Percentiles rank a stretch among this genome's conserved stretches.
phyloP scores from a whole-genome alignment of 2,113 vertebrate genomes.

The Strix uralensis region DNA sequence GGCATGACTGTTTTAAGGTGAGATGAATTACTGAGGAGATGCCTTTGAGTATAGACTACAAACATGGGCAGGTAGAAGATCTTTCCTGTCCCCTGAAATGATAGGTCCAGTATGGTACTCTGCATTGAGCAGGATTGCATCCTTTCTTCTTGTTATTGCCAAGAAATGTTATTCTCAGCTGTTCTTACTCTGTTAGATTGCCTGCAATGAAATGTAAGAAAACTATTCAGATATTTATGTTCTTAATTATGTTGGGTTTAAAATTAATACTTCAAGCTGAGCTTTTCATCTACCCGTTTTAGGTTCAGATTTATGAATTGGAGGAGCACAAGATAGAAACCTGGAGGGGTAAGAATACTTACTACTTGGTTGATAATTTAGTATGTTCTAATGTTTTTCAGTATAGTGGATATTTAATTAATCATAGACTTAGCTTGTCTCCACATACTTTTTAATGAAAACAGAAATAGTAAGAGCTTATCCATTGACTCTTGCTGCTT shows the following conservation, averaged over 20 bases:
- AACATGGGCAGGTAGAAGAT: not conserved
- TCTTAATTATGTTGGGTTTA: not conserved
- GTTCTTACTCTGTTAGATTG: not conserved
- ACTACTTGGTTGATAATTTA: not conserved
- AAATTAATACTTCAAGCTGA: not conserved
- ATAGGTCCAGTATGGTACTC: not conserved
- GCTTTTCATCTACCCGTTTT: not conserved
- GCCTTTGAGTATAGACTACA: not conserved
- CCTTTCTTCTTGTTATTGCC: not conserved
- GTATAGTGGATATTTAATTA: not conserved
- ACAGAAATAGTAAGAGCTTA: not conserved
- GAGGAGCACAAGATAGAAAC: slow-evolving; percentile 98
- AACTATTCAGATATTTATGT: not conserved
- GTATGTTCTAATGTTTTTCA: not conserved
- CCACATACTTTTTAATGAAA: not conserved
- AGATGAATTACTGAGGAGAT: not conserved
- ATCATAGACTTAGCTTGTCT: not conserved
- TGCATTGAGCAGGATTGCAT: not conserved
- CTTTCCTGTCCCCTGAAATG: not conserved
- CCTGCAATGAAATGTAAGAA: not conserved
- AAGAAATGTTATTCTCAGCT: not conserved
- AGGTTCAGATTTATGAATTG: slow-evolving; percentile 99
- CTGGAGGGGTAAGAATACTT: slow-evolving; percentile 86
- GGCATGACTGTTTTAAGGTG: not conserved
- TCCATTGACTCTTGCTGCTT: not conserved